phyloP scores from a whole-genome alignment of 2,888 invertebrate species.

The Prosapia bicincta region DNA sequence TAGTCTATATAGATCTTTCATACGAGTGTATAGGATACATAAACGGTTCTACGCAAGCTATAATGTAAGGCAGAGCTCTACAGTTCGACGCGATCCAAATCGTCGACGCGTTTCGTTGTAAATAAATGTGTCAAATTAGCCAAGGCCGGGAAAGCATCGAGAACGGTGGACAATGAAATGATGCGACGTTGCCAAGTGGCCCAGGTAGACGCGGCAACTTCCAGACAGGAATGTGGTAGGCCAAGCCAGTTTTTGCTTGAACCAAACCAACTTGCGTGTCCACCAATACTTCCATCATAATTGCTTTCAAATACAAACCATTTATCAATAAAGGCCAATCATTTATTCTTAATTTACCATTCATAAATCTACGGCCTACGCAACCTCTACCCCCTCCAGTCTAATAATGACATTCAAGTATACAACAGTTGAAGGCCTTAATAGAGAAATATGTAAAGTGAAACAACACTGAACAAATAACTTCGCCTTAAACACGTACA shows the following conservation, averaged over 20 bases:
- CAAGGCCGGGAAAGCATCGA: not conserved
- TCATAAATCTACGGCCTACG: not conserved
- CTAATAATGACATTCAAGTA: not conserved
- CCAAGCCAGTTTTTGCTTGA: not conserved
- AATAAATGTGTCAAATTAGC: conserved; percentile 1
- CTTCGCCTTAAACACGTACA: no score
- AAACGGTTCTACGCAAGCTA: no score
- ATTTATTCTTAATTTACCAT: not conserved
- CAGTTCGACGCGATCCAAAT: not conserved
- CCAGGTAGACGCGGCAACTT: not conserved
- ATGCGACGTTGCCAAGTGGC: not conserved
- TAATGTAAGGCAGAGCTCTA: no score
- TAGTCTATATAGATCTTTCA: no score
- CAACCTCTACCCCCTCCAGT: not conserved
- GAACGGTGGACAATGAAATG: not conserved
- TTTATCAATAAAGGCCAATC: not conserved
- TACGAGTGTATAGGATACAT: no score
- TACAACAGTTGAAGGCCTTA: not conserved
- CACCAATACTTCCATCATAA: not conserved
- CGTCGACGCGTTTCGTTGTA: not conserved
- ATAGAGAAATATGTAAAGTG: no score
- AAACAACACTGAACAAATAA: no score
- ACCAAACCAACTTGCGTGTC: not conserved
- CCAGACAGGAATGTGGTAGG: conserved; percentile 2
- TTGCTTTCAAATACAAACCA: not conserved